Conservation (phyloP, 1,140 invertebrate species). For the Nomia melanderi region DNA sequence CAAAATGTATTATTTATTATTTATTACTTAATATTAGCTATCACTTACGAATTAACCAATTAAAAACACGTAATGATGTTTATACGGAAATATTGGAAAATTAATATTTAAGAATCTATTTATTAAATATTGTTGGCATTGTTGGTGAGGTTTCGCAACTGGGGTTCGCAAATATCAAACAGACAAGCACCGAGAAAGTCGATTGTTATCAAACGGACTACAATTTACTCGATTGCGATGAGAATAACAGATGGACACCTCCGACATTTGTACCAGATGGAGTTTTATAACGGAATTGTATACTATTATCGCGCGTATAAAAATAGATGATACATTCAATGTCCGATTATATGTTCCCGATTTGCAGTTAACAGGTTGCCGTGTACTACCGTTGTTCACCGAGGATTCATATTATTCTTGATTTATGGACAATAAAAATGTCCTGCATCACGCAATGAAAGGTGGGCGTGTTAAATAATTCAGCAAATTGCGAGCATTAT, state of each 20-base stretch:
- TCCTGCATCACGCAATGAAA: background rate
- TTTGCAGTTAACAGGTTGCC: conserved; percentile 55
- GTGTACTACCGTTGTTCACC: conserved; percentile 5
- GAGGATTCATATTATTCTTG: conserved; percentile 2
- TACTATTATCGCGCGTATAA: conserved; percentile 36
- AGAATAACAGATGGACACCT: background rate
- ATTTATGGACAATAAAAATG: conserved; percentile 25
- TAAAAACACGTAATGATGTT: no score
- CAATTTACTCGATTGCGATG: conserved; percentile 2
- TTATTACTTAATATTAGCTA: no score
- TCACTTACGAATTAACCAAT: no score
- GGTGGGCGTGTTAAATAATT: conserved; percentile 19
- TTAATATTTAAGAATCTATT: no score
- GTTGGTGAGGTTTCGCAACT: no score
- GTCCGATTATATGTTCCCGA: conserved; percentile 45
- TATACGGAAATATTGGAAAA: no score
- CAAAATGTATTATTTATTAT: background rate
- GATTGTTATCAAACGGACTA: conserved; percentile 24
- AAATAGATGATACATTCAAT: conserved; percentile 46
- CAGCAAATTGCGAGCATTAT: background rate
- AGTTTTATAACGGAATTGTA: conserved; percentile 47
- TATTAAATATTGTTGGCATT: background rate
- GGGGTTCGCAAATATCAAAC: background rate
- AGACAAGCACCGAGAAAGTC: conserved; percentile 26
- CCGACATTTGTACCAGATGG: conserved; percentile 3